Base-by-base conservation (phyloP, 2,113 vertebrate species). In the Rallus limicola region DNA sequence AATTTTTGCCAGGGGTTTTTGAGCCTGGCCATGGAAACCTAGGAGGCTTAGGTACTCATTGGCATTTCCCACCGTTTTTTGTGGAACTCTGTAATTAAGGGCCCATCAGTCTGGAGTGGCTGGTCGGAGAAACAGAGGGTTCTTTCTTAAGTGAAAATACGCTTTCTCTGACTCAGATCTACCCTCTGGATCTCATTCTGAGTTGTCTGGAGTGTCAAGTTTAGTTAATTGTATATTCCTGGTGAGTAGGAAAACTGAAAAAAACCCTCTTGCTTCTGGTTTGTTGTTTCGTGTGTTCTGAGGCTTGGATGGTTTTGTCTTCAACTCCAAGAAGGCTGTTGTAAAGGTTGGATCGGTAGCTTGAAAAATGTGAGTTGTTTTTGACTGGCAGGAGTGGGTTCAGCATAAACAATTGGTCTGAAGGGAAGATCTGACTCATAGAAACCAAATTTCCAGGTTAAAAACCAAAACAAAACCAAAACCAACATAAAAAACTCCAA, bases 31-130 rank as follows among this genome's bases (percentile, higher is more conserved):
- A 42, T 84, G 92, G 95, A 97, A 91, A 96, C 89, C 62, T 33
- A 83, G 88, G 65, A 90, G 90, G 69, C 84, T 90, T 96, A 86
- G 86, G 87, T 92, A 95, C 85, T 96, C 78, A 11, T 6, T 95
- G 94, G 93, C 84, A 88, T 92, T 93, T 97, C 52, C 86, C 76
- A 93, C 67, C 17, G 74, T 82, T 95, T 96, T 95, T 82, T 92
- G 86, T 92, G 76, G 88, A 87, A 71, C 92, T 76, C 82, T 95
- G 94, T 97, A 97, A 97, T 98, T 98, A 96, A 97, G 92, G 95
- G 62, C 52, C 86, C 93, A 86, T 96, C 88, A 92, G 70, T 88
- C 91, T 93, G 67, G 88, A 86, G 77, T 75, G 70, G 69, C 59
- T 93, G 94, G 84, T 95, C 33, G n/a, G 65, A 97, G 85, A 93